Evolutionary conservation across 2,797 vertebrate genomes (phyloP).

Genomic region (Natrix natrix): DNA sequence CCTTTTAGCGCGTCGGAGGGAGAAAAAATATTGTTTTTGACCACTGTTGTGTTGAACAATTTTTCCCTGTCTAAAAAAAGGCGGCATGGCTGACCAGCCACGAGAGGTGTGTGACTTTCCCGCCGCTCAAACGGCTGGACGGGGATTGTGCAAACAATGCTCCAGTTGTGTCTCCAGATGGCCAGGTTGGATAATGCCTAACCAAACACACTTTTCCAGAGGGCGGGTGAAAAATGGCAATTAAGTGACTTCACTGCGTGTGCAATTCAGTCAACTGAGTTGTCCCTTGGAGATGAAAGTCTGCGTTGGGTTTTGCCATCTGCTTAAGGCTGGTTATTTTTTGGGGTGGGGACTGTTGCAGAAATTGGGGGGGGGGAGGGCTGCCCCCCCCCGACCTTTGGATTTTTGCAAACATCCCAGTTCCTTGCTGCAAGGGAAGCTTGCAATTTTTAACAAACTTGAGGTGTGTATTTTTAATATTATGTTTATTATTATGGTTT

Average conservation of each 20-base stretch:
- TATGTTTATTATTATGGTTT: background rate
- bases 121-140: background rate
- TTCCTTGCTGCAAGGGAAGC: background rate
- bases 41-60: background rate
- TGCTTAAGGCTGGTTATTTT: background rate
- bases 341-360: background rate
- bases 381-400: background rate
- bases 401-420: background rate
- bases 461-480: background rate
- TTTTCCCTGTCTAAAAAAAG: background rate
- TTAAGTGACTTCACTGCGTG: background rate
- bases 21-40: background rate
- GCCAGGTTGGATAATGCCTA: background rate
- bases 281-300: background rate
- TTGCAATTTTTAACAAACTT: background rate
- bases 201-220: background rate
- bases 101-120: background rate
- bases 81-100: too few species aligned
- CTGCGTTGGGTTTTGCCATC: background rate
- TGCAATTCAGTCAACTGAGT: too few species aligned
- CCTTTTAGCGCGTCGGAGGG: background rate
- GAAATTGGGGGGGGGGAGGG: background rate
- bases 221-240: background rate
- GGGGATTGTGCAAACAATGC: too few species aligned
- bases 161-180: background rate